Percentiles rank a stretch among this genome's conserved stretches.
Evolutionary conservation across 2,888 invertebrate species (phyloP).

Genomic region (Thecophora atra): DNA sequence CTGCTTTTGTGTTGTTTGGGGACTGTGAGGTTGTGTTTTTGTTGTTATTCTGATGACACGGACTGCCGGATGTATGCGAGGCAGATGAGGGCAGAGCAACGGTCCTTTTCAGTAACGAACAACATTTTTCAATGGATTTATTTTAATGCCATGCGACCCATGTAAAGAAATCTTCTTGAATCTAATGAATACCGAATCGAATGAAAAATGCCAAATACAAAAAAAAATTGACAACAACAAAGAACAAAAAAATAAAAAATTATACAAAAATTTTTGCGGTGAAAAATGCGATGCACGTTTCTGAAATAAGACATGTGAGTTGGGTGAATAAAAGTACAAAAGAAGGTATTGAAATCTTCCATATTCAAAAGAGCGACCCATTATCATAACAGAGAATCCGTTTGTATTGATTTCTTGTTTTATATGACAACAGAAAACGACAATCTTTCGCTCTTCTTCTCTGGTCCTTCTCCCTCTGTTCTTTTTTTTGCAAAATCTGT

Average conservation of each 20-base stretch:
- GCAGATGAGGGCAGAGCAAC: background rate
- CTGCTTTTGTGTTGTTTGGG: background rate
- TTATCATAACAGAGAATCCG: background rate
- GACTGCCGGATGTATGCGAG: too few species aligned
- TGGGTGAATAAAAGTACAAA: too few species aligned
- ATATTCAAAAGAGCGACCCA: too few species aligned
- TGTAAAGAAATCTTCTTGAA: background rate
- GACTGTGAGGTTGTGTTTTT: background rate
- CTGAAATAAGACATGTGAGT: background rate
- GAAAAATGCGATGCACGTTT: slow-evolving; percentile 11
- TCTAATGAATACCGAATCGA: slow-evolving; percentile 9
- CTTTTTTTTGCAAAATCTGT: too few species aligned
- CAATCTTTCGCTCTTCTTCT: too few species aligned
- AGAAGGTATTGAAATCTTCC: too few species aligned
- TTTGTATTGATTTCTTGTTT: background rate
- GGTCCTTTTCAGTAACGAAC: background rate
- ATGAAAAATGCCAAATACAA: background rate
- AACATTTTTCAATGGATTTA: slow-evolving; percentile 17
- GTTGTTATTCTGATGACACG: background rate
- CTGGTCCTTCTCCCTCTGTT: too few species aligned
- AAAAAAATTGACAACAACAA: too few species aligned
- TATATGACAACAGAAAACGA: too few species aligned
- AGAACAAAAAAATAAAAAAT: too few species aligned
- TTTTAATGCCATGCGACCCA: slow-evolving; percentile 2
- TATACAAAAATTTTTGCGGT: background rate